These are phyloP conservation scores for Vireo altiloquus DNA, from an alignment of 2,113 vertebrate species.

Conservation along the genomic window DNA sequence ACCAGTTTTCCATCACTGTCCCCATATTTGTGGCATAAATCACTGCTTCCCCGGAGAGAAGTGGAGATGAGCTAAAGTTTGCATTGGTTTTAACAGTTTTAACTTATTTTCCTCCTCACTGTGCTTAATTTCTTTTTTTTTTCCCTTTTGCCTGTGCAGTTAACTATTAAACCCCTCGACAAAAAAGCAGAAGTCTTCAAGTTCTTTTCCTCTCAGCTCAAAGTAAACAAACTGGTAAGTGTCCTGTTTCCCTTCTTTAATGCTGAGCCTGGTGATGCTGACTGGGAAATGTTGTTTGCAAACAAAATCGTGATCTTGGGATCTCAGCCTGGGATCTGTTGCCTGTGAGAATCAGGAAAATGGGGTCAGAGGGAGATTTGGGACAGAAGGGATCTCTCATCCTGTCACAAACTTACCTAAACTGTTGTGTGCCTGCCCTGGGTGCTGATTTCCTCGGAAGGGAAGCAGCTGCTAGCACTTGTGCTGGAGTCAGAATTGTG, in stretches of 20 bases:
- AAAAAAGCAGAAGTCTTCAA: conserved; percentile 93
- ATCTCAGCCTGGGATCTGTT: not conserved
- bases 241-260: not conserved
- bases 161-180: conserved; percentile 90
- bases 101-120: not conserved
- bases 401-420: not conserved
- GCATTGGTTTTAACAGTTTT: not conserved
- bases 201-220: conserved; percentile 89
- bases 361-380: not conserved
- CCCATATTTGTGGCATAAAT: not conserved
- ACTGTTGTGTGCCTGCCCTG: not conserved
- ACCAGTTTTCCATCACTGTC: not conserved
- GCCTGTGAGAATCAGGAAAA: not conserved
- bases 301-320: not conserved
- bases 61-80: not conserved
- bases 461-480: not conserved
- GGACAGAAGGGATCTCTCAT: not conserved
- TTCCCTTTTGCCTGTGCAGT: conserved; percentile 58
- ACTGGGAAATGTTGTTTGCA: not conserved
- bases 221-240: conserved; percentile 89
- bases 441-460: not conserved
- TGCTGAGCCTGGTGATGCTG: not conserved
- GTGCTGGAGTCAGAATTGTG: not conserved
- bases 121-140: not conserved
- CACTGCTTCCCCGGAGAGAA: not conserved